Evolutionary conservation across 2,888 invertebrate species (phyloP), one percentile per base, ranked within the genome.

Genomic region (Pyrocoelia pectoralis): DNA sequence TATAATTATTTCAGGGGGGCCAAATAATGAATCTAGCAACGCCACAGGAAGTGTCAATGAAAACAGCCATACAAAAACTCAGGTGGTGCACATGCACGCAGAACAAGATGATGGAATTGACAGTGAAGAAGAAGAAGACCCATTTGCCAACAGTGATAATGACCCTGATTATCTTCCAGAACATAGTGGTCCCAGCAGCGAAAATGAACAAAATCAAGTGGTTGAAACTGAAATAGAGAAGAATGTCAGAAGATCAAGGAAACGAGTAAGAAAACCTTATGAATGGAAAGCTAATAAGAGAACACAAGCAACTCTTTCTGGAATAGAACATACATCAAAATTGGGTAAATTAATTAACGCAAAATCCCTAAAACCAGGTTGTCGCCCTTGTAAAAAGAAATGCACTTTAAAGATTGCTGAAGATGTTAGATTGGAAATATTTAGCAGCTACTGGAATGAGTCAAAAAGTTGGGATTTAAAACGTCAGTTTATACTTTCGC

Each of bases 391-490:
- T 4, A 52, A 17, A 28, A 50, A 50, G 33, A 52, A 52, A 15
- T 52, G 29, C 33, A 33, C 17, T 14, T 29, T 33, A 52, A 52
- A 52, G 13, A 50, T 50, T 50, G 14, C 13, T 24, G 13, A 50
- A 50, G 52, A 33, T 14, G 17, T 33, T 52, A 29, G 38, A 17
- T 9, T 52, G 38, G 38, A 52, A 33, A 52, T 52, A 33, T 29
- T 52, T 52, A 33, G 17, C 38, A 15, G 38, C 52, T 52, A 52
- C 29, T 24, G 29, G 51, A 29, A 28, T 24, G 15, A 51, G 29
- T 51, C 29, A 28, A 28, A 51, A n/a, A 29, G 38, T 52, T 52
- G 52, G 52, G 52, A 52, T 17, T 33, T 52, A 52, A 52, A 52
- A 52, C 38, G 33, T 33, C 29, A 52, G 9, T 28, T 50, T 50